A percentile compares a stretch with the other conserved stretches of the same genome.
Evolutionary conservation across 2,113 vertebrate genomes (phyloP).

Genomic region (Zapornia atra): DNA sequence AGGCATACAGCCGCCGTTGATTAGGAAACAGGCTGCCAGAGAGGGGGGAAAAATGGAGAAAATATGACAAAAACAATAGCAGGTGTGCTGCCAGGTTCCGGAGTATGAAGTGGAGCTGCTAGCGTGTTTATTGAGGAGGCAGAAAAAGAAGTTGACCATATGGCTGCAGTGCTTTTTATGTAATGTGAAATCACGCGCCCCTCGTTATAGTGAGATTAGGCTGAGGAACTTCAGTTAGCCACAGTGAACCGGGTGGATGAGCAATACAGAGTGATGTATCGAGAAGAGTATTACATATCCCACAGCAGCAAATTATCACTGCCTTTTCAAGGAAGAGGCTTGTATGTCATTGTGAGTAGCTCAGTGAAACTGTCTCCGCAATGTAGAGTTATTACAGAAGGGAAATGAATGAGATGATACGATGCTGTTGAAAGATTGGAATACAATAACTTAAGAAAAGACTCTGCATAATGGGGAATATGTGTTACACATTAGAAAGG

Average conservation of each 20-base stretch:
- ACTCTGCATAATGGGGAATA: neutral
- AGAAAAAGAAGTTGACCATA: neutral
- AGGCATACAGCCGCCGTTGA: neutral
- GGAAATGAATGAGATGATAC: neutral
- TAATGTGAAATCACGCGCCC: neutral
- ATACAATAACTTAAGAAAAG: neutral
- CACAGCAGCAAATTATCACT: neutral
- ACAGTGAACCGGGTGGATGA: accelerated
- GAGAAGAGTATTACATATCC: neutral
- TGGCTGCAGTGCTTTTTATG: neutral
- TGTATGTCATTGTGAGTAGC: neutral
- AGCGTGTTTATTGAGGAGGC: neutral
- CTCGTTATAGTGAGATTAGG: neutral
- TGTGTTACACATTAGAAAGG: neutral
- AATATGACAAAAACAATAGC: neutral
- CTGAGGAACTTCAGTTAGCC: neutral
- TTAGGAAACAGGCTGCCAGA: accelerated
- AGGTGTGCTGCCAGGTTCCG: neutral
- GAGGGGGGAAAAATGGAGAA: neutral
- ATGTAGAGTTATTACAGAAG: neutral
- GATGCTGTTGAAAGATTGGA: neutral
- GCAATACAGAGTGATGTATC: neutral
- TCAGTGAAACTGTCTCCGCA: neutral
- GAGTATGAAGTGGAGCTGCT: neutral
- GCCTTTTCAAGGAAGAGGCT: neutral